Conservation (phyloP, 1,140 invertebrate species). For the Drosophila lacertosa region DNA sequence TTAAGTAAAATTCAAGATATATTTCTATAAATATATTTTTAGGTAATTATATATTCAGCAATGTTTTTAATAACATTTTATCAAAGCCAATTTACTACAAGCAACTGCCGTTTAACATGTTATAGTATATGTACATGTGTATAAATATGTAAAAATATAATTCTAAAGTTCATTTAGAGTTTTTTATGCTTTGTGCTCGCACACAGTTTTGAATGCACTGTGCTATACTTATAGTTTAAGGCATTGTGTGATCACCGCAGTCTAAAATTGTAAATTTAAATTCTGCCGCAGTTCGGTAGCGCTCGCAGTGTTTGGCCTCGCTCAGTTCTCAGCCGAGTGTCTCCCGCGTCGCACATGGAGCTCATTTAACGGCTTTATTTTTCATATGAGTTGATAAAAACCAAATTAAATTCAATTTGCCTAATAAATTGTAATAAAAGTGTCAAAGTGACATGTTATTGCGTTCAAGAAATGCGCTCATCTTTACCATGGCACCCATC, state of each 20-base stretch:
- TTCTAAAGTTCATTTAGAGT: too few relatives aligned
- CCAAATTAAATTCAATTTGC: conserved; percentile 27
- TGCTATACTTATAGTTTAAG: not conserved
- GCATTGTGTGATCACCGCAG: conserved; percentile 5
- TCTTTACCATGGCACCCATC: conserved; percentile 27
- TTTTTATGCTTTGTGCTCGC: not conserved
- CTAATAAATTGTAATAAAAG: conserved; percentile 29
- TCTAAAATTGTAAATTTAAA: conserved; percentile 10
- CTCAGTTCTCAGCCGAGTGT: conserved; percentile 21
- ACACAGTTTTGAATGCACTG: conserved; percentile 8
- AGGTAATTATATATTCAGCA: too few relatives aligned
- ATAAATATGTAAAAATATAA: too few relatives aligned
- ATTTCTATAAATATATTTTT: too few relatives aligned
- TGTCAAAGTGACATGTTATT: conserved; percentile 19
- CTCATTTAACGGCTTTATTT: not conserved
- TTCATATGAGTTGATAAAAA: not conserved
- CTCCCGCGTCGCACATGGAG: conserved; percentile 29
- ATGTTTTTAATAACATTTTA: too few relatives aligned
- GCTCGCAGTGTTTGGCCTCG: conserved; percentile 3
- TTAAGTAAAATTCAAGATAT: too few relatives aligned
- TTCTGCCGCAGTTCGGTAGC: conserved; percentile 7
- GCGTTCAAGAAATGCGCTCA: conserved; percentile 27
- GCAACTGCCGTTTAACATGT: too few relatives aligned
- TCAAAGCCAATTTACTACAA: too few relatives aligned
- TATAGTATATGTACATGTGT: too few relatives aligned